Conservation (phyloP, 2,888 invertebrate species). For the Lasioglossum oenotherae region DNA sequence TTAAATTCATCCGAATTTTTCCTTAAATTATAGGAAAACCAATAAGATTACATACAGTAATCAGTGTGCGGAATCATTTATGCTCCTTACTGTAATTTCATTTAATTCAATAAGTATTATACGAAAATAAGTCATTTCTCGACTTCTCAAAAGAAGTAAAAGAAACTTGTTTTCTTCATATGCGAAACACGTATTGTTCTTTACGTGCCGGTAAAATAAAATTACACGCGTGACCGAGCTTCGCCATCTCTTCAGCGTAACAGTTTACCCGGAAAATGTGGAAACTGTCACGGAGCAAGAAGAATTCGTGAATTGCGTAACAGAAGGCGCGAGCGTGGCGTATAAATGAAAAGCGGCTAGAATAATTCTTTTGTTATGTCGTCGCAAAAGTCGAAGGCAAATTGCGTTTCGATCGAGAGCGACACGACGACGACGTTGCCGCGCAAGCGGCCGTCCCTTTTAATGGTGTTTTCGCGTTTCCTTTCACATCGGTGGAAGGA, state of each 20-base stretch:
- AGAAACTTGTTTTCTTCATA: too few relatives aligned
- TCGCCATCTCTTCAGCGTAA: background rate
- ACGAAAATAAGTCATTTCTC: too few relatives aligned
- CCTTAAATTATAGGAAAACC: background rate
- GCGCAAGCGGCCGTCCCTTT: conserved; percentile 5
- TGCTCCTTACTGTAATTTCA: too few relatives aligned
- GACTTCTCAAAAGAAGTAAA: too few relatives aligned
- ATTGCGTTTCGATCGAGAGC: background rate
- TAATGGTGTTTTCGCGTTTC: conserved; percentile 45
- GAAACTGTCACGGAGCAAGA: background rate
- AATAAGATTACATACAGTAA: too few relatives aligned
- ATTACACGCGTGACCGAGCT: background rate
- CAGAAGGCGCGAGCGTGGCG: background rate
- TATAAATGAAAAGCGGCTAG: background rate
- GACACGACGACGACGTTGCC: background rate
- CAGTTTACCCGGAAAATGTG: background rate
- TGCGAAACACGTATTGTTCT: too few relatives aligned
- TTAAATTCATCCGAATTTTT: too few relatives aligned
- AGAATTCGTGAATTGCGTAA: background rate
- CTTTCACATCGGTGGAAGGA: conserved; percentile 21
- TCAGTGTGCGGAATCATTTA: too few relatives aligned
- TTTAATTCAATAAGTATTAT: too few relatives aligned
- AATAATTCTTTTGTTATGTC: background rate
- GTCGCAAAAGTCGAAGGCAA: background rate
- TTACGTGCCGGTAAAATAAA: background rate